Conservation (phyloP, 1,140 invertebrate species). For the Caenorhabditis inopinata region DNA sequence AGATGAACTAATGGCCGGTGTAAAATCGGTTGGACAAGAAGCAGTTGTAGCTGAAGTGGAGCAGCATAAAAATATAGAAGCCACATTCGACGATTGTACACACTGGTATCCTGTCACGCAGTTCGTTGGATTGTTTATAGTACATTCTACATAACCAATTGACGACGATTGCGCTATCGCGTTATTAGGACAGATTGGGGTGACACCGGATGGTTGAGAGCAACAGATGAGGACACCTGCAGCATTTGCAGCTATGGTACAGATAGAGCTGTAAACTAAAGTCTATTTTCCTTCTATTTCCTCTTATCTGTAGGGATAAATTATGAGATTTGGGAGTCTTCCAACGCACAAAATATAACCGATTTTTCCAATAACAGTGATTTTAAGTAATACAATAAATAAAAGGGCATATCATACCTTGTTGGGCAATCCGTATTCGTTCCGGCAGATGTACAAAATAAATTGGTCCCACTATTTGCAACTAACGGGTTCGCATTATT, state of each 20-base stretch:
- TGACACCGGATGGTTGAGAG: neutral
- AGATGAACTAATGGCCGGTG: neutral
- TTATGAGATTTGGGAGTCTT: no score
- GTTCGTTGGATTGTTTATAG: neutral
- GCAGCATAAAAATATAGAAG: neutral
- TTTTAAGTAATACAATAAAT: no score
- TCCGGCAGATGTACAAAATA: neutral
- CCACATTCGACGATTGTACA: neutral
- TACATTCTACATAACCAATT: neutral
- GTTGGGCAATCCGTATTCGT: neutral
- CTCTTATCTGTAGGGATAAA: no score
- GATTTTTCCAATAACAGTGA: no score
- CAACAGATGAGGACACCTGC: neutral
- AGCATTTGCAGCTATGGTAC: neutral
- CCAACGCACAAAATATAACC: no score
- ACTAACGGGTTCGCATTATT: conserved; percentile 13
- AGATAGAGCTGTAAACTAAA: neutral
- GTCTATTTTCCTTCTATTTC: neutral
- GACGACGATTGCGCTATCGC: neutral
- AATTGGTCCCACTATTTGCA: neutral
- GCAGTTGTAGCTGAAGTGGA: neutral
- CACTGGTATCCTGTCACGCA: neutral
- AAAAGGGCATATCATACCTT: neutral
- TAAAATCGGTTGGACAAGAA: neutral
- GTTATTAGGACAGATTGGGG: neutral